Base-by-base conservation (phyloP, 2,888 invertebrate species). In the Caenorhabditis japonica region DNA sequence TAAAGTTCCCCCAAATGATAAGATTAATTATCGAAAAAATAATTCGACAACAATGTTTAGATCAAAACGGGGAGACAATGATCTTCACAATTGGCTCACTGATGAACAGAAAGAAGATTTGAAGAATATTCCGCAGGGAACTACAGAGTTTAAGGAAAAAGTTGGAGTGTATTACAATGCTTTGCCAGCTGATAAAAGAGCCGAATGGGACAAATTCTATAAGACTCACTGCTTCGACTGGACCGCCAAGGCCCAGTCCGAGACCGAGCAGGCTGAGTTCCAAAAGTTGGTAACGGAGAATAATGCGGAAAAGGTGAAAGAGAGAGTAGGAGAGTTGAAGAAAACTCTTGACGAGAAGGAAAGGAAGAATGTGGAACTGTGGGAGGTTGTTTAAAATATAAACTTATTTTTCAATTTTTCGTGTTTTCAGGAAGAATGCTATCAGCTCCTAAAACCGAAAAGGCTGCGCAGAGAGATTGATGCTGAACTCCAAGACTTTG, bases 141-240 rank as follows among this genome's bases (percentile, higher is more conserved):
- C 58, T 5, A 21, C 34, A 3, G 71, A 70, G 15, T 72, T 78
- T 49, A 76, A 77, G 62, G 55, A 68, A 47, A 75, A 78, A 30
- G 70, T 77, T 23, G 71, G 69, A 44, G 70, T 71, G 25, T 73
- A 74, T 34, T 81, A 79, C 36, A 53, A 58, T 0, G 17, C 36
- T 0, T 52, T 81, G 36, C 58, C 77, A 10, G 53, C 52, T 2
- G 78, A 76, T 8, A 46, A 59, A 38, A 56, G 73, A 56, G 44
- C 19, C 19, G 59, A 79, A 38, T 81, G 80, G 80, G 72, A 79
- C 21, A 55, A 55, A 33, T 74, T 74, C 46, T 81, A 81, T 61
- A 71, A 56, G 68, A 62, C 43, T 13, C 58, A 74, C 34, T 81
- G 80, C 49, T 71, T 68, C 43, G 69, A 59, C 15, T 81, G 80